A percentile compares a stretch with the other conserved stretches of the same genome.
Conservation (phyloP, 1,140 invertebrate genomes). For the Plectrocnemia conspersa region DNA sequence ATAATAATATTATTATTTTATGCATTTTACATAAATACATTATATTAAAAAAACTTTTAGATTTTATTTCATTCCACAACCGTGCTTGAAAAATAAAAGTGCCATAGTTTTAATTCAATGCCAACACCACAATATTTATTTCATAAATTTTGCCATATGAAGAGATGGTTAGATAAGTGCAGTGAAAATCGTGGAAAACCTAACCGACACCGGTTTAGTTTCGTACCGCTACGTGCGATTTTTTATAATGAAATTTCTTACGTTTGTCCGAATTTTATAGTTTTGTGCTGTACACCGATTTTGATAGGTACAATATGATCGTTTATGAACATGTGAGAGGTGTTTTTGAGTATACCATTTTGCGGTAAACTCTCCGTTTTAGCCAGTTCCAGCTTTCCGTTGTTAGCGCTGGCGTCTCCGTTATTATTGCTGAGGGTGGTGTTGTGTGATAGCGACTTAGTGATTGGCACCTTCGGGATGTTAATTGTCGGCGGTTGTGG, state of each 20-base stretch:
- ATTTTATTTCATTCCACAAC: background rate
- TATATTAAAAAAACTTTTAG: background rate
- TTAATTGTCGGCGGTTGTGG: conserved; percentile 49
- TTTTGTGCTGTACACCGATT: conserved; percentile 41
- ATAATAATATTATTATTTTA: background rate
- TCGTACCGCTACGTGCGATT: background rate
- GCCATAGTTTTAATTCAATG: background rate
- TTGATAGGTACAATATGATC: conserved; percentile 34
- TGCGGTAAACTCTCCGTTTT: conserved; percentile 36
- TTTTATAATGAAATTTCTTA: conserved; percentile 35
- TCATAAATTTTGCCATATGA: conserved; percentile 18
- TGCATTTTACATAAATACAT: background rate
- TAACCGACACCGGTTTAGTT: background rate
- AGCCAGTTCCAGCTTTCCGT: conserved; percentile 30
- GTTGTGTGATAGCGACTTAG: conserved; percentile 38
- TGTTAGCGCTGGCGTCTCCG: conserved; percentile 19
- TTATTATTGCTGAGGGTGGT: conserved; percentile 34
- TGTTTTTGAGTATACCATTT: conserved; percentile 43
- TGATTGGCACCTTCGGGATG: conserved; percentile 49
- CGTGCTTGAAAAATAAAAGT: background rate
- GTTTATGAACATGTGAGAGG: conserved; percentile 33
- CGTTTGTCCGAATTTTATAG: conserved; percentile 46
- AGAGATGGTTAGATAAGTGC: conserved; percentile 1
- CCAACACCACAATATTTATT: background rate
- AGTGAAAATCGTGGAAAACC: background rate